These are phyloP conservation scores for Montipora foliosa DNA, from an alignment of 64 coral and sea anemone genomes.

Conservation along the genomic window DNA sequence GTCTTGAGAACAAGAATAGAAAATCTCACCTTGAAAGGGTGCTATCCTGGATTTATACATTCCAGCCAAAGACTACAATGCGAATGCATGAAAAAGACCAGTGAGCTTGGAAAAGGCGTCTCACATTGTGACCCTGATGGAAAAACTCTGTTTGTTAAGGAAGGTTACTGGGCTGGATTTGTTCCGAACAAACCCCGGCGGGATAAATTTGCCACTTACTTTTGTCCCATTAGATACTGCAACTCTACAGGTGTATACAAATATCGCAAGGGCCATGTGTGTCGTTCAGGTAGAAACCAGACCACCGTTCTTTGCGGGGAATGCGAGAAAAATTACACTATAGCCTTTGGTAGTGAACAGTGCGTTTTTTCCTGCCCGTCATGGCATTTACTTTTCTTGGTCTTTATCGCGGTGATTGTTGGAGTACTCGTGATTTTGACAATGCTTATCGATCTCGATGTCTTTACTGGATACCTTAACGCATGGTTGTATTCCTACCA, in stretches of 20 bases:
- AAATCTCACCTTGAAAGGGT: constrained; percentile 36
- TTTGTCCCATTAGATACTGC: constrained; percentile 47
- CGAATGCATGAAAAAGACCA: constrained; percentile 3
- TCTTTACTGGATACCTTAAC: constrained; percentile 74
- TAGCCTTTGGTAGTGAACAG: constrained; percentile 1
- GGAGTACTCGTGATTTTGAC: not conserved
- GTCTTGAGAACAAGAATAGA: not conserved
- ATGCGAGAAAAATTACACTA: constrained; percentile 52
- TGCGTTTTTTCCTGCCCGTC: not conserved
- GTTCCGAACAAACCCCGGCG: not conserved
- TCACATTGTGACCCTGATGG: constrained; percentile 35
- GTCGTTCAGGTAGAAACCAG: constrained; percentile 15
- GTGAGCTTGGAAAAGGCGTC: not conserved
- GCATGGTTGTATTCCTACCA: constrained; percentile 81
- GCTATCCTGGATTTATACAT: constrained; percentile 43
- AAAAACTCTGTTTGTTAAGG: constrained; percentile 50
- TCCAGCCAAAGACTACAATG: not conserved
- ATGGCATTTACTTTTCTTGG: not conserved
- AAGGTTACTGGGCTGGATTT: constrained; percentile 52
- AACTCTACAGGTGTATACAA: not conserved
- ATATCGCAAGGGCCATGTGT: constrained; percentile 35
- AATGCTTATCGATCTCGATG: constrained; percentile 67
- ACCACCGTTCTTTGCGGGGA: constrained; percentile 62
- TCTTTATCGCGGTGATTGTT: not conserved
- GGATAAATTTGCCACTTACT: not conserved